Evolutionary conservation across 2,797 vertebrate species (phyloP).

Genomic region (Sphenopsis melanotis): DNA sequence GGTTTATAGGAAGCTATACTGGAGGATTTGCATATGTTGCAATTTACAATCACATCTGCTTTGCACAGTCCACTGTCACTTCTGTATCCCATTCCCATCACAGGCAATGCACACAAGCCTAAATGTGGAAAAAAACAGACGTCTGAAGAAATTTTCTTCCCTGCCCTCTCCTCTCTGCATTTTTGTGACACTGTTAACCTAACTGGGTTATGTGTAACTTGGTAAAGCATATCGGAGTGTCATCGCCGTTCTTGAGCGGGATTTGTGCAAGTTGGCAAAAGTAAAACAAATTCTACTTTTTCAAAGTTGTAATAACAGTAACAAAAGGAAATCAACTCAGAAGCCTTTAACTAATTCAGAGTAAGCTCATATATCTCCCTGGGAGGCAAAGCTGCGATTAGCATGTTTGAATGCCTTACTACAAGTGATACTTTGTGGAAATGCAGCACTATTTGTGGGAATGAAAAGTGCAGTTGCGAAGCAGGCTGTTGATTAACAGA

Average conservation of each 20-base stretch:
- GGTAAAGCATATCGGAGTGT: fast-evolving
- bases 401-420: slow-evolving; percentile 56
- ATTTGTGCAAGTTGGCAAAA: background rate
- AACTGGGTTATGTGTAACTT: background rate
- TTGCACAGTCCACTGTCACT: background rate
- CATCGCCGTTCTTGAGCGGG: background rate
- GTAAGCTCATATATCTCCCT: background rate
- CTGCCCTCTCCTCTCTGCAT: background rate
- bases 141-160: background rate
- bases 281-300: background rate
- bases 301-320: background rate
- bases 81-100: background rate
- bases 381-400: slow-evolving; percentile 44
- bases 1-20: background rate
- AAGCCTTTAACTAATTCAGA: slow-evolving; percentile 12
- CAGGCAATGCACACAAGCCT: background rate
- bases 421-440: slow-evolving; percentile 64
- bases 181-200: background rate
- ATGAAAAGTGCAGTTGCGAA: slow-evolving; percentile 29
- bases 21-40: background rate
- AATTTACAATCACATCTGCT: background rate
- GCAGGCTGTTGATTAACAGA: slow-evolving; percentile 63
- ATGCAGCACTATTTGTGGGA: slow-evolving; percentile 49
- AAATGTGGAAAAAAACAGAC: fast-evolving
- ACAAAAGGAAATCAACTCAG: background rate